Evolutionary conservation across 2,888 invertebrate species (phyloP).

Genomic region (Rotaria magnacalcarata): DNA sequence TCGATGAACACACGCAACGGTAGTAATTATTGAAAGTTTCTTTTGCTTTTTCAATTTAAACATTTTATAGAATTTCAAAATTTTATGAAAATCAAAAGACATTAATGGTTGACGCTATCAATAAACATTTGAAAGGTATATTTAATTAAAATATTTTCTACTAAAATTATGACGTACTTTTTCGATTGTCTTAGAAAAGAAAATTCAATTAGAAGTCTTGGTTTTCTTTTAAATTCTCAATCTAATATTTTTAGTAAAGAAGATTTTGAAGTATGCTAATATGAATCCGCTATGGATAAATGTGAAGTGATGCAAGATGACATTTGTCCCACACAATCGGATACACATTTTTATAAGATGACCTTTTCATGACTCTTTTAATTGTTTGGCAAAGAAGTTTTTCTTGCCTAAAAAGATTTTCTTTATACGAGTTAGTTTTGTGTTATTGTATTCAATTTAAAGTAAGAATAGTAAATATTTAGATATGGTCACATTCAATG

Average conservation of each 20-base stretch:
- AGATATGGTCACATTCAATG: constrained; percentile 67
- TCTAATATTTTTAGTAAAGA: too few species aligned
- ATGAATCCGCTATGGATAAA: too few species aligned
- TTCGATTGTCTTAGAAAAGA: too few species aligned
- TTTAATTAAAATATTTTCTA: too few species aligned
- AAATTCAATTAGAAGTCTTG: too few species aligned
- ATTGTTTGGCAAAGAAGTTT: too few species aligned
- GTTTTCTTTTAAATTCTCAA: too few species aligned
- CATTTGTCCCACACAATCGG: neutral
- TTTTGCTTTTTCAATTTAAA: neutral
- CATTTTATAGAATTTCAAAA: constrained; percentile 60
- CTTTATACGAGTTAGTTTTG: too few species aligned
- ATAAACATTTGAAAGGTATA: constrained; percentile 64
- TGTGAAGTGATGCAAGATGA: too few species aligned
- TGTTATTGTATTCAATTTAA: too few species aligned
- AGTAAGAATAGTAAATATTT: constrained; percentile 45
- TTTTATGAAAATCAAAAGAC: constrained; percentile 69
- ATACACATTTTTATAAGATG: neutral
- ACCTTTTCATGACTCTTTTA: neutral
- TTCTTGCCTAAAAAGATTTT: neutral
- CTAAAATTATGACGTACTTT: too few species aligned
- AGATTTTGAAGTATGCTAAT: too few species aligned
- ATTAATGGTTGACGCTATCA: constrained; percentile 65
- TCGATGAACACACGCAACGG: constrained; percentile 64
- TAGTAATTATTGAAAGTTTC: neutral